These are phyloP conservation scores for Maniola jurtina DNA, from an alignment of 1,140 invertebrate genomes.

Conservation along the genomic window DNA sequence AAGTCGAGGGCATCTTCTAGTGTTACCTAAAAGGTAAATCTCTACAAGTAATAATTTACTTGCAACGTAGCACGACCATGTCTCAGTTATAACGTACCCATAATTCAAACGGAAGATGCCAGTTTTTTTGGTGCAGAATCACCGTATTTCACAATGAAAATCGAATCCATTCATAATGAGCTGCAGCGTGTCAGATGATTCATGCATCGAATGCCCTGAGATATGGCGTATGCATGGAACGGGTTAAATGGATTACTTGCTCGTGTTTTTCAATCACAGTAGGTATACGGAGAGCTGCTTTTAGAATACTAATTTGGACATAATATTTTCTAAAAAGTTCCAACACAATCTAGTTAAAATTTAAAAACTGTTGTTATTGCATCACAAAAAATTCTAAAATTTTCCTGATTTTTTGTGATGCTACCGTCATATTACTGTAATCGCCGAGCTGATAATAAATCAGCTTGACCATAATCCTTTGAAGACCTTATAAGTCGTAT, in stretches of 20 bases:
- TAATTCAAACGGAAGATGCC: not conserved
- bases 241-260: conserved; percentile 18
- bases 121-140: not conserved
- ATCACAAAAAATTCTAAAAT: too few relatives aligned
- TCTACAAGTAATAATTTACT: not conserved
- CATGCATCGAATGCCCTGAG: conserved; percentile 35
- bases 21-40: too few relatives aligned
- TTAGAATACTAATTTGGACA: not conserved
- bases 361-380: too few relatives aligned
- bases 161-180: conserved; percentile 35
- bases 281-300: not conserved
- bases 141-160: conserved; percentile 30
- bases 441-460: too few relatives aligned
- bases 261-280: not conserved
- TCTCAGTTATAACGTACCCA: not conserved
- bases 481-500: too few relatives aligned
- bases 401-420: too few relatives aligned
- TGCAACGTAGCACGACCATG: not conserved
- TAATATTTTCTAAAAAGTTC: too few relatives aligned
- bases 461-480: too few relatives aligned
- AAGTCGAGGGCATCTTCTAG: too few relatives aligned
- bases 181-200: conserved; percentile 36
- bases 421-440: too few relatives aligned
- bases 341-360: too few relatives aligned
- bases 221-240: conserved; percentile 26